Conservation (phyloP, 2,888 invertebrate genomes). For the Drosophila rellima region DNA sequence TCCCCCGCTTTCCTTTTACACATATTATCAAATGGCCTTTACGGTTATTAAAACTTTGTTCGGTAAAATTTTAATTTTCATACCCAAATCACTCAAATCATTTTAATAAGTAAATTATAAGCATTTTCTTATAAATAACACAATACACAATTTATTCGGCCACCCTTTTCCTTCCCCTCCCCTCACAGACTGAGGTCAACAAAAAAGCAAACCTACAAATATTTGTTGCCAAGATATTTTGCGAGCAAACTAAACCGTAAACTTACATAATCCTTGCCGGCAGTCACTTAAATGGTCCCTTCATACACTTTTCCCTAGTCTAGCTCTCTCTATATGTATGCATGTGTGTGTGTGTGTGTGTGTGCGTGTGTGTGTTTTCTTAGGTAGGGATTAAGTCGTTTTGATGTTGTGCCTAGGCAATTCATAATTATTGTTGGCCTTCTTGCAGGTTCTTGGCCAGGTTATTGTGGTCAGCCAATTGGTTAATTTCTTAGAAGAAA, state of each 20-base stretch:
- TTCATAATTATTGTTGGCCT: constrained; percentile 76
- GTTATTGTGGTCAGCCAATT: constrained; percentile 76
- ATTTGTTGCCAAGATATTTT: constrained; percentile 67
- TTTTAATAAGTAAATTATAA: constrained; percentile 83
- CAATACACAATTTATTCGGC: constrained; percentile 80
- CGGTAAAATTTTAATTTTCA: constrained; percentile 73
- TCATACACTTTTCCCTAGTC: constrained; percentile 3
- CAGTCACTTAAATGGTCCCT: constrained; percentile 69
- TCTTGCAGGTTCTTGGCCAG: constrained; percentile 42
- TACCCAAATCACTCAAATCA: constrained; percentile 82
- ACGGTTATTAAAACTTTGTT: constrained; percentile 74
- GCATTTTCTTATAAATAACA: constrained; percentile 79
- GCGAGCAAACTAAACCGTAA: constrained; percentile 53
- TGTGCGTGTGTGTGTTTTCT: constrained; percentile 34
- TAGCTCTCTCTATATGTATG: background rate
- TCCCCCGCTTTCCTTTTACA: constrained; percentile 1
- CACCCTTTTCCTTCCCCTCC: background rate
- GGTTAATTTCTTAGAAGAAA: constrained; percentile 80
- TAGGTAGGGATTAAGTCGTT: constrained; percentile 76
- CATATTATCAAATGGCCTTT: constrained; percentile 72
- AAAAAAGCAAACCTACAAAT: constrained; percentile 67
- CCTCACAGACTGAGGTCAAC: constrained; percentile 20
- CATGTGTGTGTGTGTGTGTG: constrained; percentile 14
- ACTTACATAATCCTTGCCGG: constrained; percentile 73
- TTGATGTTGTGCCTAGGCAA: constrained; percentile 76